These are phyloP conservation scores for Nyleta sp. DNA, from an alignment of 2,888 invertebrate species.

Conservation along the genomic window DNA sequence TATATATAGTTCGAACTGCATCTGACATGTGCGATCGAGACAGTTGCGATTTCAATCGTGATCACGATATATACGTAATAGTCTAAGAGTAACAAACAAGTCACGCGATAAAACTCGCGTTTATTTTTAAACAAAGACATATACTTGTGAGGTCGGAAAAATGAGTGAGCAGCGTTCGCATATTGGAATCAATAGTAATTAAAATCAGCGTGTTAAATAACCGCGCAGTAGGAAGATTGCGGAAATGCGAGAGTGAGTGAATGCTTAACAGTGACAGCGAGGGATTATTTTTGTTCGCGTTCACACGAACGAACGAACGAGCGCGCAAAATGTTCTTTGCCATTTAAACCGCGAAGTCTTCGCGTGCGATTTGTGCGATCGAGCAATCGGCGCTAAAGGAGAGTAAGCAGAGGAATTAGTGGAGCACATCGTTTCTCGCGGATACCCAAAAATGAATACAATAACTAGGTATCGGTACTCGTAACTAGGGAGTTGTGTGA, in stretches of 20 bases:
- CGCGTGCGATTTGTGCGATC: slow-evolving; percentile 40
- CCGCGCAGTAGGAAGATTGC: slow-evolving; percentile 40
- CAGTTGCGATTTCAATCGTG: slow-evolving; percentile 76
- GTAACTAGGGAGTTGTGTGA: slow-evolving; percentile 83
- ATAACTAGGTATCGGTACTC: slow-evolving; percentile 82
- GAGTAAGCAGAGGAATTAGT: slow-evolving; percentile 5
- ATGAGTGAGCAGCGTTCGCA: slow-evolving; percentile 43
- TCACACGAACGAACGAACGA: not conserved
- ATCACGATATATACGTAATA: slow-evolving; percentile 83
- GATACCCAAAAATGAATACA: slow-evolving; percentile 40
- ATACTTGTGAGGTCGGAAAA: slow-evolving; percentile 61
- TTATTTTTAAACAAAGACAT: slow-evolving; percentile 80
- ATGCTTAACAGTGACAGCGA: slow-evolving; percentile 59
- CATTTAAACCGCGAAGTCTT: slow-evolving; percentile 32
- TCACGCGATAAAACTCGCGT: slow-evolving; percentile 78
- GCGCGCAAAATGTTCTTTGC: slow-evolving; percentile 13
- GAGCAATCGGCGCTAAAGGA: slow-evolving; percentile 35
- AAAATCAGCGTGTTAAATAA: slow-evolving; percentile 42
- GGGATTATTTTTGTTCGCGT: slow-evolving; percentile 30
- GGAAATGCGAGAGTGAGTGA: slow-evolving; percentile 62
- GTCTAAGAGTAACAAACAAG: slow-evolving; percentile 72
- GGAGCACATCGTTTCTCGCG: slow-evolving; percentile 42
- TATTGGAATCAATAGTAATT: slow-evolving; percentile 43
- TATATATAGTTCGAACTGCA: slow-evolving; percentile 63
- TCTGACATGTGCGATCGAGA: slow-evolving; percentile 58